Evolutionary conservation across 2,888 invertebrate genomes (phyloP).

Genomic region (Hecatera dysodea): DNA sequence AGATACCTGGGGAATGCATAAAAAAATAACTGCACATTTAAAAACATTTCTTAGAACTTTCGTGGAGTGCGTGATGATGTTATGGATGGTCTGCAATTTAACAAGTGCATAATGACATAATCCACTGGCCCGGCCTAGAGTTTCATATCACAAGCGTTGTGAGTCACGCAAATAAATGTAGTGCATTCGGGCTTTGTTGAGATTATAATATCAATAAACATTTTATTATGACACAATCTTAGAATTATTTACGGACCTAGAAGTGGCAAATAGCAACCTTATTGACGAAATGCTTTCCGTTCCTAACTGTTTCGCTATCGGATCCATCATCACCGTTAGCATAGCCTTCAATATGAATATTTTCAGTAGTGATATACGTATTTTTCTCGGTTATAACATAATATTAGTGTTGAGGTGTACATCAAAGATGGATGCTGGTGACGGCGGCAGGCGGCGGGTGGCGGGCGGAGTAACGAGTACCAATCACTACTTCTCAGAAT

Average conservation of each 20-base stretch:
- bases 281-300: conserved; percentile 15
- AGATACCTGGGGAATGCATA: conserved; percentile 31
- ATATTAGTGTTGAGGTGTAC: conserved; percentile 40
- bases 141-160: conserved; percentile 76
- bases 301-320: conserved; percentile 22
- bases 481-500: conserved; percentile 83
- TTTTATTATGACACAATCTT: conserved; percentile 50
- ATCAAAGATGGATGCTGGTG: conserved; percentile 59
- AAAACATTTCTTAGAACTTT: conserved; percentile 67
- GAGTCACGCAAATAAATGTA: conserved; percentile 81
- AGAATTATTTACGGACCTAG: conserved; percentile 33
- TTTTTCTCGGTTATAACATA: conserved; percentile 40
- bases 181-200: conserved; percentile 61
- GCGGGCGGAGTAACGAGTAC: conserved; percentile 71
- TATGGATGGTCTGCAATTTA: conserved; percentile 71
- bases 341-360: conserved; percentile 22
- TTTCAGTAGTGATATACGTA: conserved; percentile 15
- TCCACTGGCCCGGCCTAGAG: conserved; percentile 74
- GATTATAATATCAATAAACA: conserved; percentile 64
- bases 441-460: conserved; percentile 47
- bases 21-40: conserved; percentile 64
- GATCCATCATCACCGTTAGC: conserved; percentile 9
- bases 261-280: conserved; percentile 3
- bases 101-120: conserved; percentile 85
- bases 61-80: conserved; percentile 70